Conservation (phyloP, 2,888 invertebrate genomes). For the Drosophila sordidula region DNA sequence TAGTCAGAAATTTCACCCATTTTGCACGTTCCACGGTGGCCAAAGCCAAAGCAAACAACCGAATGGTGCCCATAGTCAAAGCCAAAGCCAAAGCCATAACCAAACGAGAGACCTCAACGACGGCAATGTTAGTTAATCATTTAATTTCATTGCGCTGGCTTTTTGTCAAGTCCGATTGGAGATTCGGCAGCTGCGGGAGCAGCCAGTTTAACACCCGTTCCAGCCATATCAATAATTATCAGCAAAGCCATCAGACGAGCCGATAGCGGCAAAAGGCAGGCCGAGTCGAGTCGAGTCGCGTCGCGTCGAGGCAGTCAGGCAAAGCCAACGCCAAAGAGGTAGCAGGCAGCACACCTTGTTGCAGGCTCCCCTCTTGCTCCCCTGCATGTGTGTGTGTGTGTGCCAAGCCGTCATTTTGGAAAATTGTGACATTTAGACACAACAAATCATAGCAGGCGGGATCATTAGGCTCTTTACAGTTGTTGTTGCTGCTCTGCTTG, state of each 20-base stretch:
- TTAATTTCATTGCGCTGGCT: slow-evolving; percentile 72
- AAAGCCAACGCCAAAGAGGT: slow-evolving; percentile 5
- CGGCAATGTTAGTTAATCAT: slow-evolving; percentile 74
- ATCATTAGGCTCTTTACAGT: slow-evolving; percentile 62
- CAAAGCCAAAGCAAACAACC: slow-evolving; percentile 26
- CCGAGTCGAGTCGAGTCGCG: neutral
- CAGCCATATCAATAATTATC: slow-evolving; percentile 63
- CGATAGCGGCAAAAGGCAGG: slow-evolving; percentile 36
- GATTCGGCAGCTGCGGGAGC: slow-evolving; percentile 42
- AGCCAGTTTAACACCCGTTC: slow-evolving; percentile 54
- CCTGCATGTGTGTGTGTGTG: slow-evolving; percentile 6
- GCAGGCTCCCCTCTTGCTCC: slow-evolving; percentile 16
- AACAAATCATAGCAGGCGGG: slow-evolving; percentile 74
- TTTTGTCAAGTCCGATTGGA: slow-evolving; percentile 68
- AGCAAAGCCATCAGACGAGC: slow-evolving; percentile 61
- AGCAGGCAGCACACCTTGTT: slow-evolving; percentile 30
- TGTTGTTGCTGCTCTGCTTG: slow-evolving; percentile 20
- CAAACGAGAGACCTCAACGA: slow-evolving; percentile 28
- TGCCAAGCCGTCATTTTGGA: slow-evolving; percentile 54
- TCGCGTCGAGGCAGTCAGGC: slow-evolving; percentile 23
- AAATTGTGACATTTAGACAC: slow-evolving; percentile 79
- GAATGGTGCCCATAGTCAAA: slow-evolving; percentile 23
- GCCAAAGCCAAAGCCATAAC: slow-evolving; percentile 13
- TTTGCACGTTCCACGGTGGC: slow-evolving; percentile 66
- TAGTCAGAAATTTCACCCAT: slow-evolving; percentile 73